phyloP scores from a whole-genome alignment of 2,113 vertebrate genomes.

The Cygnus buccinator region DNA sequence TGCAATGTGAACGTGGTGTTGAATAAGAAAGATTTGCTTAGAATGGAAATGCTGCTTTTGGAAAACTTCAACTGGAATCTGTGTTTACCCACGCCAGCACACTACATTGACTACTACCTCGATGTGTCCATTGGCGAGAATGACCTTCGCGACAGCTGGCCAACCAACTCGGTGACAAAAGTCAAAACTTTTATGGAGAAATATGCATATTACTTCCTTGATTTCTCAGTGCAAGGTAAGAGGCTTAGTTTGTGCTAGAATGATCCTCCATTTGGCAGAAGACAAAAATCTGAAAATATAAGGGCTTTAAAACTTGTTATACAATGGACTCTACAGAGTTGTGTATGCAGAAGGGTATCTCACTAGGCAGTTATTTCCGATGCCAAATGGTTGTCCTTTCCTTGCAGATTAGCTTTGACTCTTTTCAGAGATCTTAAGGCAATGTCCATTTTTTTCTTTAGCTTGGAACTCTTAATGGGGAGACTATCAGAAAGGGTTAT shows the following conservation, averaged over 20 bases:
- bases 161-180: slow-evolving; percentile 82
- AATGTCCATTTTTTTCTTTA: background rate
- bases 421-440: background rate
- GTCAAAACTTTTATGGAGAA: slow-evolving; percentile 89
- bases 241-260: background rate
- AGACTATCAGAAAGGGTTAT: background rate
- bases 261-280: background rate
- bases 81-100: slow-evolving; percentile 91
- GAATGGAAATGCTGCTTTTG: slow-evolving; percentile 88
- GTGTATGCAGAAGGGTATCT: background rate
- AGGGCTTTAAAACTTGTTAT: background rate
- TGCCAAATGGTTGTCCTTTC: background rate
- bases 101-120: slow-evolving; percentile 97
- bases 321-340: background rate
- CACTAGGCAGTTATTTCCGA: background rate
- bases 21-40: slow-evolving; percentile 86
- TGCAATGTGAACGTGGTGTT: slow-evolving; percentile 84
- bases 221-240: slow-evolving; percentile 90
- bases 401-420: background rate
- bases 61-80: slow-evolving; percentile 92
- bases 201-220: slow-evolving; percentile 91
- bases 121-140: slow-evolving; percentile 82
- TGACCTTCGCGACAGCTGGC: slow-evolving; percentile 90
- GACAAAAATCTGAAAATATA: background rate
- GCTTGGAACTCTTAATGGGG: background rate